Evolutionary conservation across 2,113 vertebrate genomes (phyloP).

Genomic region (Regulus satrapa): DNA sequence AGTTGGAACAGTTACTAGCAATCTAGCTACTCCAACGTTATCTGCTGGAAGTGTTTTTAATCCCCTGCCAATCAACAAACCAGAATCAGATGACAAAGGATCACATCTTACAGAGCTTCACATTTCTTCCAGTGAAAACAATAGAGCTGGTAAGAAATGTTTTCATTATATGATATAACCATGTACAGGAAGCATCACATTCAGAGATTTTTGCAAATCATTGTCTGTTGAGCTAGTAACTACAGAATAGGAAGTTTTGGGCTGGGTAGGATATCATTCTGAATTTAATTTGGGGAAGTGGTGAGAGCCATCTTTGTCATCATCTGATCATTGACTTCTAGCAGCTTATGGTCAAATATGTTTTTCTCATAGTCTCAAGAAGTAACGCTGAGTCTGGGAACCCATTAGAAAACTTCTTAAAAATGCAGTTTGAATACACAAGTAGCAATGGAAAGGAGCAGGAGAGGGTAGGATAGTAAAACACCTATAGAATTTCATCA

Average conservation of each 20-base stretch:
- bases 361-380: not conserved
- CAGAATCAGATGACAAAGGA: conserved; percentile 80
- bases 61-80: conserved; percentile 74
- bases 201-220: not conserved
- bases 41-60: conserved; percentile 85
- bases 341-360: not conserved
- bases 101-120: conserved; percentile 79
- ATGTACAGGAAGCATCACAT: not conserved
- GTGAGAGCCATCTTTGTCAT: not conserved
- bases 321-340: not conserved
- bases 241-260: not conserved
- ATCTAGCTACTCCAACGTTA: conserved; percentile 71
- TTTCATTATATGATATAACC: not conserved
- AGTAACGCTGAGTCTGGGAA: not conserved
- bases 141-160: conserved; percentile 79
- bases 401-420: not conserved
- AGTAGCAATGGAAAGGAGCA: not conserved
- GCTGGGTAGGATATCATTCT: not conserved
- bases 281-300: not conserved
- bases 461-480: not conserved
- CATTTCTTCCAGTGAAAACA: conserved; percentile 80
- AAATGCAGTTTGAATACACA: not conserved
- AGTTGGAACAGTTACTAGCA: conserved; percentile 73
- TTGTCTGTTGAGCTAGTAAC: not conserved
- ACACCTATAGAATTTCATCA: not conserved